These are phyloP conservation scores for Nymphalis io DNA, from an alignment of 1,140 invertebrate genomes.

Conservation along the genomic window DNA sequence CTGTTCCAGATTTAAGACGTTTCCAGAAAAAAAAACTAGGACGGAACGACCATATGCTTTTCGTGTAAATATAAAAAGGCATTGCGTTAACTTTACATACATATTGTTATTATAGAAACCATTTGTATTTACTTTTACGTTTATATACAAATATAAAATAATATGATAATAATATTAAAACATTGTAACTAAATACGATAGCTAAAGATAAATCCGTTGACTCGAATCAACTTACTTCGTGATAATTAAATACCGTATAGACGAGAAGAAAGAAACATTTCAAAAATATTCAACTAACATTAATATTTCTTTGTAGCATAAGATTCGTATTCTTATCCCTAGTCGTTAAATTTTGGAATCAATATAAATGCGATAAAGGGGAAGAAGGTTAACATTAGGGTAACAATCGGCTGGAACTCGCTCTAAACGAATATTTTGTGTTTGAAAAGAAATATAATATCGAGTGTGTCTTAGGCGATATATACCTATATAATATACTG, in stretches of 20 bases:
- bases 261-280: no score
- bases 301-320: constrained; percentile 1
- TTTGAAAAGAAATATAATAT: background rate
- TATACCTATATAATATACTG: no score
- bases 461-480: no score
- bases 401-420: background rate
- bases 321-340: constrained; percentile 3
- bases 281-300: background rate
- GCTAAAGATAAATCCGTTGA: no score
- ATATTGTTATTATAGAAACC: no score
- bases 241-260: no score
- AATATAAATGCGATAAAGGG: constrained; percentile 15
- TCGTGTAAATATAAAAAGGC: background rate
- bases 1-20: constrained; percentile 36
- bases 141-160: no score
- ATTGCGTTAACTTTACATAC: no score
- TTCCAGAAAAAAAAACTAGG: constrained; percentile 31
- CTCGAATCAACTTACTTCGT: no score
- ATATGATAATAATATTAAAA: no score
- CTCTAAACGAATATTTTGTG: background rate
- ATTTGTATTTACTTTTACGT: no score
- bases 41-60: background rate
- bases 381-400: constrained; percentile 14
- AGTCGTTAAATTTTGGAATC: constrained; percentile 3
- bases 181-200: no score